Evolutionary conservation across 2,113 vertebrate genomes (phyloP), one percentile per base, ranked within the genome.

Genomic region (Phalacrocorax brasilianus): DNA sequence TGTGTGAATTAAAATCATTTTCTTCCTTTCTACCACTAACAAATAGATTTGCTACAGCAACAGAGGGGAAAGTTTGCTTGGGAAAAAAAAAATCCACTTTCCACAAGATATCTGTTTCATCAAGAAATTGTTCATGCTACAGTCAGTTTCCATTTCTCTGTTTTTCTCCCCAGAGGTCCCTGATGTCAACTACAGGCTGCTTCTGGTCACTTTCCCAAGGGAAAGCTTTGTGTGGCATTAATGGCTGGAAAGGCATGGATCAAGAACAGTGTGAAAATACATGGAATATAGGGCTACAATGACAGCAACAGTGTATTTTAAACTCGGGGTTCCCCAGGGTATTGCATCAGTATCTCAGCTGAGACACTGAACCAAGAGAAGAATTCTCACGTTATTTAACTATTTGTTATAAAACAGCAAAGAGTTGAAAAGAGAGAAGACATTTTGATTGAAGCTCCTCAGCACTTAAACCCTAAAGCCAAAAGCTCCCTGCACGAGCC

Each of bases 341-440:
- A 94, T 96, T 97, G 24, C 95, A 93, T 91, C 91, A 96, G 85
- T 78, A 85, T 75, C 53, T 91, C 92, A 95, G 76, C 83, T 94
- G 85, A 86, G 83, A 93, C 61, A 61, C 44, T 81, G 82, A 80
- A 77, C 68, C 62, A 62, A 61, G 45, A 61, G 32, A 87, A 74
- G 49, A 78, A 58, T 47, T 88, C 83, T 85, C 70, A 81, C 45
- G 45, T 66, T 35, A 61, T 62, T 92, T 90, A 97, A 92, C 92
- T 86, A 2, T 77, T 90, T 82, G 33, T 56, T 87, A 70, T 19
- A 62, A 52, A 89, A 47, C 17, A 62, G 17, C 22, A 47, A 88
- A 49, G 2, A 56, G 35, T 32, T 61, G 35, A 52, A 63, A 79
- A 78, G 18, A 59, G 12, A 80, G 38, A 49, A 88, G n/a, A 45